Evolutionary conservation across 2,888 invertebrate genomes (phyloP).

Genomic region (Caenorhabditis sp.): DNA sequence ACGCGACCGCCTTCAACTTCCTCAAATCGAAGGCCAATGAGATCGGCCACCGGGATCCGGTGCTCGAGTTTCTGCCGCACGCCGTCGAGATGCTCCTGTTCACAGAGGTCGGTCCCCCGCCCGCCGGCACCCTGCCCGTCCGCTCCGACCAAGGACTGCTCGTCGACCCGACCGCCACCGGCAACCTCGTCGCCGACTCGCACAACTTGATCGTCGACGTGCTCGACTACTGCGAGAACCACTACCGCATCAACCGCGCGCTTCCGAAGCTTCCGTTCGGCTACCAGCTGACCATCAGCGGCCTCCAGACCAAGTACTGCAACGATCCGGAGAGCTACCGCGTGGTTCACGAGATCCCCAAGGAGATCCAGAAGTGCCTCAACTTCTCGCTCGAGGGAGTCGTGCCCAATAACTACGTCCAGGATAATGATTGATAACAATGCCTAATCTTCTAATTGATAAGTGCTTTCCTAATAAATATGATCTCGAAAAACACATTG

Average conservation of each 20-base stretch:
- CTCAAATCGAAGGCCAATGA: neutral
- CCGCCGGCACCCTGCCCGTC: neutral
- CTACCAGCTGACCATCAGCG: neutral
- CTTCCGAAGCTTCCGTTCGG: conserved; percentile 7
- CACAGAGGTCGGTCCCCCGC: conserved; percentile 10
- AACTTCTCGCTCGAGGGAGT: neutral
- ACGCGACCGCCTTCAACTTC: conserved; percentile 12
- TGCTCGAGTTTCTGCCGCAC: conserved; percentile 2
- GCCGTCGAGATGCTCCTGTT: conserved; percentile 4
- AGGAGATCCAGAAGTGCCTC: neutral
- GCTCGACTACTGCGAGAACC: neutral
- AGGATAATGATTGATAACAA: no score
- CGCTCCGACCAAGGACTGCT: neutral
- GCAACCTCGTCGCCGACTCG: neutral
- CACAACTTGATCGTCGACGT: neutral
- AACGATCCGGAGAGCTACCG: neutral
- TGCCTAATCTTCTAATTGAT: no score
- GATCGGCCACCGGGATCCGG: neutral
- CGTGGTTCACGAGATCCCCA: neutral
- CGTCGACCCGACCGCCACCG: neutral
- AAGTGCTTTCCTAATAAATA: no score
- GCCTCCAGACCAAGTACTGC: neutral
- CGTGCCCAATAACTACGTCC: neutral
- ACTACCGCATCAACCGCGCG: neutral
- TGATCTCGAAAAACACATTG: no score